Evolutionary conservation across 1,140 invertebrate genomes (phyloP).

Genomic region (Anastrepha obliqua): DNA sequence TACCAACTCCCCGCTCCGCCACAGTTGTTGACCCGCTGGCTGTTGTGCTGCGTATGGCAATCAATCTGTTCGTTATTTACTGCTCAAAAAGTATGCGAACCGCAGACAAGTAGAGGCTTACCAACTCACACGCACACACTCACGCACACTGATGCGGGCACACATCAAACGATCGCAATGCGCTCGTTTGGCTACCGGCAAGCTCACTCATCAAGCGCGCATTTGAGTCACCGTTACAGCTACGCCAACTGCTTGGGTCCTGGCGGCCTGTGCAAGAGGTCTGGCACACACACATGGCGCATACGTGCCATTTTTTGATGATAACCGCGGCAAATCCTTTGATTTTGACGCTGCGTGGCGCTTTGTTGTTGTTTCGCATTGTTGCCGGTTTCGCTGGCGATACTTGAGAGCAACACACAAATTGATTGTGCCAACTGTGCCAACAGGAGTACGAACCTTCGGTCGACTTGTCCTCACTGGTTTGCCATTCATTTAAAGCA

Average conservation of each 20-base stretch:
- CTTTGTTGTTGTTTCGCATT: background rate
- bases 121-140: background rate
- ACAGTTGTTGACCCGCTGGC: background rate
- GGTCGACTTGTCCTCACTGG: background rate
- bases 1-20: too few relatives aligned
- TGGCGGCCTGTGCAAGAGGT: background rate
- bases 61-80: constrained; percentile 18
- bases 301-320: background rate
- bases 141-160: too few relatives aligned
- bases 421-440: background rate
- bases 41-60: background rate
- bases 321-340: constrained; percentile 48
- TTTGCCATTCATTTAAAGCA: background rate
- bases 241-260: background rate
- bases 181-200: background rate
- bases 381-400: background rate
- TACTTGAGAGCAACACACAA: constrained; percentile 12
- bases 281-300: background rate
- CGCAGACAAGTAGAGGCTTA: background rate
- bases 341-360: background rate
- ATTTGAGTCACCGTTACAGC: background rate
- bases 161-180: background rate
- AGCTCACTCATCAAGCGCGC: constrained; percentile 16
- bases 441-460: background rate
- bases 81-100: background rate